These are phyloP conservation scores for Merluccius polli DNA, from an alignment of 2,797 vertebrate species.

Conservation along the genomic window DNA sequence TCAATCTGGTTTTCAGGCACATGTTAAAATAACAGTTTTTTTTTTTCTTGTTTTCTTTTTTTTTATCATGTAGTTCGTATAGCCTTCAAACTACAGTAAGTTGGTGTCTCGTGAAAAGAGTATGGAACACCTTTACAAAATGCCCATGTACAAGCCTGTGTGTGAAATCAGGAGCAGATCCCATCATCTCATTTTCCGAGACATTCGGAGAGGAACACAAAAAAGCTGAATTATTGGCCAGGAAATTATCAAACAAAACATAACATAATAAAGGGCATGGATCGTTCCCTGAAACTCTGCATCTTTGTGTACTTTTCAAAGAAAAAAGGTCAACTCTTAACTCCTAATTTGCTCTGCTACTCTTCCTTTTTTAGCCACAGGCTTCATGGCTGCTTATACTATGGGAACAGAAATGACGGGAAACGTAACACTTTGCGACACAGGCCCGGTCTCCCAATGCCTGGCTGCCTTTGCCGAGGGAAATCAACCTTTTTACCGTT, in stretches of 20 bases:
- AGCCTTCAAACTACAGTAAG: conserved; percentile 76
- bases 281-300: conserved; percentile 42
- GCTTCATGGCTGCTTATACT: conserved; percentile 1
- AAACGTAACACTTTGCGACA: conserved; percentile 1
- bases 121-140: conserved; percentile 60
- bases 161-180: not conserved
- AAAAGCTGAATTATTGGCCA: conserved; percentile 42
- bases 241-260: conserved; percentile 11
- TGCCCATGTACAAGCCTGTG: conserved; percentile 58
- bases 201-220: conserved; percentile 46
- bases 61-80: conserved; percentile 50
- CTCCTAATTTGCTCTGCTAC: not conserved
- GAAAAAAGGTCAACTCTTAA: conserved; percentile 17
- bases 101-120: conserved; percentile 71
- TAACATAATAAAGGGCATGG: conserved; percentile 31
- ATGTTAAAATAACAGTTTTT: conserved; percentile 78
- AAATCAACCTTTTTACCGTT: not conserved
- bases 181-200: not conserved
- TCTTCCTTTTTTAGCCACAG: not conserved
- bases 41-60: not conserved
- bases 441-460: not conserved
- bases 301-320: conserved; percentile 27
- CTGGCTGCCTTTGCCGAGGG: not conserved
- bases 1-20: conserved; percentile 87
- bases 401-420: not conserved